Evolutionary conservation across 2,797 vertebrate species (phyloP), one percentile per base, ranked within the genome.

Genomic region (Melanotaenia pygmaea): DNA sequence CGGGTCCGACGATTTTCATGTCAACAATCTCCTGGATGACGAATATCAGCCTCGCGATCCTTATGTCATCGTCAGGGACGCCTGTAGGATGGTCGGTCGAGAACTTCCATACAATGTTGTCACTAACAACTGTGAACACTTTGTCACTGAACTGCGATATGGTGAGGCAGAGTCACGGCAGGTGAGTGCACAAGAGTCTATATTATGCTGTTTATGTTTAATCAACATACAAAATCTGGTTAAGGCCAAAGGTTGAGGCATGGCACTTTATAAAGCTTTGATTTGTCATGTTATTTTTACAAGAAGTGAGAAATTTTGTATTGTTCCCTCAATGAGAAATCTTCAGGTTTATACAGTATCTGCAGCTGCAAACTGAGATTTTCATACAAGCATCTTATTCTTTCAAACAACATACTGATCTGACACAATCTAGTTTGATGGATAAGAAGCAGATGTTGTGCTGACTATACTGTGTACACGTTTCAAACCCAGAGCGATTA

Each of bases 41-140:
- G 40, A 84, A 59, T 89, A 83, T 18, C 0, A 6, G 0, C 92
- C 93, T 0, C 80, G 76, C 18, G 81, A 90, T 0, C 13, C 34
- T 0, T 0, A 1, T 51, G 35, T 72, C 11, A 94, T 96, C 3
- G 32, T 95, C 69, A 82, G 50, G 56, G 82, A 73, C 0, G 95
- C 95, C 0, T 80, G 90, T 43, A 56, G 59, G 8, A 34, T 82
- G 77, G 91, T 94, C 45, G 93, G 90, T 1, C 35, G 3, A 37
- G 75, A 68, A 57, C 50, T 90, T 2, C 75, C 65, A 0, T 96
- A 96, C 63, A 87, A 59, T 8, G 2, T 94, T 12, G 32, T 70
- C 43, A 73, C 67, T 0, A 30, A 77, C 24, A 96, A 96, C 92
- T 96, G 95, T 3, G 95, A 96, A 79, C 95, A 96, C 83, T 96